Evolutionary conservation across 92 coral and sea anemone genomes (phyloP).

Genomic region (Phymanthus crucifer): DNA sequence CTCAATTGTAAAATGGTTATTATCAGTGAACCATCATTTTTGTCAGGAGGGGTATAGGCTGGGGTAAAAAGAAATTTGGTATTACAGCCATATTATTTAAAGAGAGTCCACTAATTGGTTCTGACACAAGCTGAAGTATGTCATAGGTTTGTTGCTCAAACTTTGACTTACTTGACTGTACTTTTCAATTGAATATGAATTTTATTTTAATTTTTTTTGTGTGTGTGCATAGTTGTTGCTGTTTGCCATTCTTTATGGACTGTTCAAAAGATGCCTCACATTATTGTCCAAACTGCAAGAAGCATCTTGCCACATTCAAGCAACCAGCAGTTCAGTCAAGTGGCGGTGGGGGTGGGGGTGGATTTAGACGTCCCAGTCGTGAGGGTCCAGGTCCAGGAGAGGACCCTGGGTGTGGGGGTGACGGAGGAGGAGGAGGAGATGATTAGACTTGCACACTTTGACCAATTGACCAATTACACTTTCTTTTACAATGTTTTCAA

Average conservation of each 20-base stretch:
- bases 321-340: conserved; percentile 54
- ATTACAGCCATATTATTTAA: no score
- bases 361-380: conserved; percentile 1
- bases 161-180: neutral
- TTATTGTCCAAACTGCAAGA: conserved; percentile 69
- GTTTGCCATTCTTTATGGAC: conserved; percentile 68
- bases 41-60: no score
- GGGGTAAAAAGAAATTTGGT: no score
- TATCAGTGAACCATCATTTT: no score
- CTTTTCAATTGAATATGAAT: neutral
- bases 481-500: no score
- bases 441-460: no score
- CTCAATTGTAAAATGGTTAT: no score
- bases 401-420: neutral
- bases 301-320: conserved; percentile 51
- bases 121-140: no score
- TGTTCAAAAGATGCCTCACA: conserved; percentile 78
- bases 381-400: neutral
- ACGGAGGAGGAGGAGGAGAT: neutral
- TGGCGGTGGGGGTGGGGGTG: neutral
- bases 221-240: conserved; percentile 62
- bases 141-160: no score
- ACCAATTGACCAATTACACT: no score
- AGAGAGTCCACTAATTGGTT: no score
- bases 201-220: neutral